These are phyloP conservation scores for Sandelia bainsii DNA, from an alignment of 2,797 vertebrate genomes.

Conservation along the genomic window DNA sequence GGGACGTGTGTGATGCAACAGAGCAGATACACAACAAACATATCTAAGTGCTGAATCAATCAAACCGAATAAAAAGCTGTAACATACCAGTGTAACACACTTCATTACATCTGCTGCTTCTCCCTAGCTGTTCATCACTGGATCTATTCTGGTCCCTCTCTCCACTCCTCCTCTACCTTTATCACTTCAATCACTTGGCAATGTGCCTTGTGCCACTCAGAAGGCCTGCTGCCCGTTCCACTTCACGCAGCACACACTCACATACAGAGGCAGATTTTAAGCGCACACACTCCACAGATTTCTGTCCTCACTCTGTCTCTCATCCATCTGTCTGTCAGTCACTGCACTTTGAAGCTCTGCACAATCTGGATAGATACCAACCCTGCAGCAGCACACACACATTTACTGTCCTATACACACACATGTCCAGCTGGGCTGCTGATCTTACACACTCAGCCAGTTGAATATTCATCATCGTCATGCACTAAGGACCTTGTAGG, in stretches of 20 bases:
- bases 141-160: constrained; percentile 53
- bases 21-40: constrained; percentile 50
- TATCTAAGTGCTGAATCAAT: constrained; percentile 42
- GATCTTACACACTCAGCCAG: constrained; percentile 51
- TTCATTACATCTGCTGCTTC: constrained; percentile 61
- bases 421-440: constrained; percentile 67
- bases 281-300: constrained; percentile 48
- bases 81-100: constrained; percentile 47
- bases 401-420: constrained; percentile 45
- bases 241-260: constrained; percentile 54
- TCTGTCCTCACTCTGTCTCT: constrained; percentile 61
- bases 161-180: constrained; percentile 65
- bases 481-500: constrained; percentile 58
- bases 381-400: constrained; percentile 28
- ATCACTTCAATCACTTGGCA: constrained; percentile 82
- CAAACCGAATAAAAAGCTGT: constrained; percentile 47
- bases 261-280: constrained; percentile 22
- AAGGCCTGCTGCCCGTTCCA: constrained; percentile 62
- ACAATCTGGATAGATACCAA: constrained; percentile 69
- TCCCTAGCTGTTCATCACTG: constrained; percentile 54
- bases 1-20: constrained; percentile 45
- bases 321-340: constrained; percentile 73
- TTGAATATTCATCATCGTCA: constrained; percentile 73
- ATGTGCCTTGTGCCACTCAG: constrained; percentile 69
- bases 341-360: constrained; percentile 76